Evolutionary conservation across 1,140 invertebrate species (phyloP).

Genomic region (Drosophila serrata): DNA sequence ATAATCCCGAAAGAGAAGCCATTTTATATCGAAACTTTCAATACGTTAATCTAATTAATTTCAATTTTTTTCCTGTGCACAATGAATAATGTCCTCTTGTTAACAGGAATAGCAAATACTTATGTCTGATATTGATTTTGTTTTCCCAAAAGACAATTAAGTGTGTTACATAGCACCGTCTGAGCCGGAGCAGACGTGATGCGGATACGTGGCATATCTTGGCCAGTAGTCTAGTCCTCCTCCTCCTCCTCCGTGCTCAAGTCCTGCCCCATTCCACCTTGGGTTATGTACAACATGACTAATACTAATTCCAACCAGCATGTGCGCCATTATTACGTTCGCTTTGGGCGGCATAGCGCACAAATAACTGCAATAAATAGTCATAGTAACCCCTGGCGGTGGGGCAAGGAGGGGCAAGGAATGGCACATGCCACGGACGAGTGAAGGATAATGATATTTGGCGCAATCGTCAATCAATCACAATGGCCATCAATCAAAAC

Average conservation of each 20-base stretch:
- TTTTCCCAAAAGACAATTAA: slow-evolving; percentile 20
- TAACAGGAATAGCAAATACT: slow-evolving; percentile 44
- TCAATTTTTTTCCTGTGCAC: background rate
- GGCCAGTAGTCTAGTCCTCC: slow-evolving; percentile 30
- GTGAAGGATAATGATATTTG: slow-evolving; percentile 60
- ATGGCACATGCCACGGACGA: slow-evolving; percentile 14
- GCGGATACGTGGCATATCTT: slow-evolving; percentile 53
- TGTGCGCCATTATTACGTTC: slow-evolving; percentile 40
- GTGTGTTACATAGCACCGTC: slow-evolving; percentile 30
- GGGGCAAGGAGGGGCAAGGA: slow-evolving; percentile 1
- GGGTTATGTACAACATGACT: slow-evolving; percentile 55
- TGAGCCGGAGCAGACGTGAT: slow-evolving; percentile 46
- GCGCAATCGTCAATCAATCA: slow-evolving; percentile 70
- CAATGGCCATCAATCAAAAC: slow-evolving; percentile 56
- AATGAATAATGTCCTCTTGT: slow-evolving; percentile 7
- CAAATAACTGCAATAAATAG: slow-evolving; percentile 73
- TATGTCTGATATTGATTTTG: slow-evolving; percentile 67
- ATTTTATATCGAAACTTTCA: background rate
- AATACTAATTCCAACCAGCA: slow-evolving; percentile 68
- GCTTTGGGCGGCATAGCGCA: slow-evolving; percentile 46
- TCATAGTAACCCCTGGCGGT: slow-evolving; percentile 56
- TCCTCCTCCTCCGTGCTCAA: background rate
- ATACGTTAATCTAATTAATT: background rate
- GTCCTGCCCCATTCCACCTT: slow-evolving; percentile 28
- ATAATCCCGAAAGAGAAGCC: too few relatives aligned